These are phyloP conservation scores for Gandaritis pyraliata DNA, from an alignment of 2,888 invertebrate genomes.

Conservation along the genomic window DNA sequence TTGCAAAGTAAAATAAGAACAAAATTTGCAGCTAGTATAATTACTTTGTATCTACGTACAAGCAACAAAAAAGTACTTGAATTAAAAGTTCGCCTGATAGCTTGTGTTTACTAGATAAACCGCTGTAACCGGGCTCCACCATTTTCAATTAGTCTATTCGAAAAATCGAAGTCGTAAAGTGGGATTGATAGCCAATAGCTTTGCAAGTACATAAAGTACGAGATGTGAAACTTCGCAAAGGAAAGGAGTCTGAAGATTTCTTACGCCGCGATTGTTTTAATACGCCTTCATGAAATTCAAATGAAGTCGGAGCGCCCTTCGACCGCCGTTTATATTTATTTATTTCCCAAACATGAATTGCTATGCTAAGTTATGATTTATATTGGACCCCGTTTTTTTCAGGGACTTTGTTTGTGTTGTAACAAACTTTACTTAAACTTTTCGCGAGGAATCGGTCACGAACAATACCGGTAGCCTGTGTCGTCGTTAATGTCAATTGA, in stretches of 20 bases:
- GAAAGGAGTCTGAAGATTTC: conserved; percentile 34
- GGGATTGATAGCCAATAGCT: conserved; percentile 25
- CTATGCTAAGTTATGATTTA: conserved; percentile 70
- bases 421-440: conserved; percentile 63
- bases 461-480: conserved; percentile 48
- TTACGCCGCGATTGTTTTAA: conserved; percentile 63
- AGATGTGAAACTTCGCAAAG: conserved; percentile 19
- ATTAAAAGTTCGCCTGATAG: background rate
- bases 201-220: conserved; percentile 28
- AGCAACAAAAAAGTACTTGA: background rate
- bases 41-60: background rate
- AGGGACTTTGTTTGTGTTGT: conserved; percentile 60
- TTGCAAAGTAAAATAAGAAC: background rate
- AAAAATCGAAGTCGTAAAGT: conserved; percentile 30
- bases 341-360: conserved; percentile 68
- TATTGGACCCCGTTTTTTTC: conserved; percentile 50
- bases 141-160: conserved; percentile 31
- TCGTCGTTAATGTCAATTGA: background rate
- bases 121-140: conserved; percentile 20
- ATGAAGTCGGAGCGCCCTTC: conserved; percentile 56
- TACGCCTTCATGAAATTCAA: conserved; percentile 73
- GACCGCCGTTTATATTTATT: conserved; percentile 59
- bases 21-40: background rate
- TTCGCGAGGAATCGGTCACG: conserved; percentile 47
- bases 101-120: conserved; percentile 10